Conservation (phyloP, 92 coral and sea anemone species). For the Ricordea florida region DNA sequence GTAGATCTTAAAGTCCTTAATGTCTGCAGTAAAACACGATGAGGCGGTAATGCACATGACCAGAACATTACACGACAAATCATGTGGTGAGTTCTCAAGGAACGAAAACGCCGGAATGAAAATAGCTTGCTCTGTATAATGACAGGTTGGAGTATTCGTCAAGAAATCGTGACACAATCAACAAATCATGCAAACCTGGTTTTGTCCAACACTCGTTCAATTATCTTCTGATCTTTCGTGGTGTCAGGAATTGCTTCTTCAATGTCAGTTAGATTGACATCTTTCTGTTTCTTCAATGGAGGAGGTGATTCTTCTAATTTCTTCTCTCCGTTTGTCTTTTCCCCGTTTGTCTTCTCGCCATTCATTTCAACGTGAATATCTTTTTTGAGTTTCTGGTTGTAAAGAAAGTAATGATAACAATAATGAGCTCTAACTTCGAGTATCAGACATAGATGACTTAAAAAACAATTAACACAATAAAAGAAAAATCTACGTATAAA, state of each 20-base stretch:
- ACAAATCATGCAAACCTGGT: constrained; percentile 60
- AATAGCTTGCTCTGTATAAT: not conserved
- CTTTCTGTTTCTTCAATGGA: constrained; percentile 63
- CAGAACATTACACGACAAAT: not conserved
- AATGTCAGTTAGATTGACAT: constrained; percentile 70
- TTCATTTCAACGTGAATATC: constrained; percentile 13
- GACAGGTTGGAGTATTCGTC: not conserved
- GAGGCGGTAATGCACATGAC: not conserved
- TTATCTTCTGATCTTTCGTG: constrained; percentile 72
- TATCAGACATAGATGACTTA: not conserved
- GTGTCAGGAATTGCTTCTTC: constrained; percentile 89
- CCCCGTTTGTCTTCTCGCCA: constrained; percentile 43
- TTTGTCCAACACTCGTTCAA: constrained; percentile 82
- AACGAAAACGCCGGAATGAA: no score
- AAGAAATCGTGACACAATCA: not conserved
- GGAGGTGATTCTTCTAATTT: constrained; percentile 74
- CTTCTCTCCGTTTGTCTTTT: constrained; percentile 56
- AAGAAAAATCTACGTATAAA: not conserved
- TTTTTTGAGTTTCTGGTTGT: constrained; percentile 39
- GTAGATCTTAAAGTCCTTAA: no score
- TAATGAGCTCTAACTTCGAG: not conserved
- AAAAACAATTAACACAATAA: not conserved
- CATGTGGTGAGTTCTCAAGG: not conserved
- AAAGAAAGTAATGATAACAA: not conserved
- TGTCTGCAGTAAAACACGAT: not conserved